Evolutionary conservation across 2,113 vertebrate species (phyloP), one percentile per base, ranked within the genome.

Genomic region (Lonchura striata): DNA sequence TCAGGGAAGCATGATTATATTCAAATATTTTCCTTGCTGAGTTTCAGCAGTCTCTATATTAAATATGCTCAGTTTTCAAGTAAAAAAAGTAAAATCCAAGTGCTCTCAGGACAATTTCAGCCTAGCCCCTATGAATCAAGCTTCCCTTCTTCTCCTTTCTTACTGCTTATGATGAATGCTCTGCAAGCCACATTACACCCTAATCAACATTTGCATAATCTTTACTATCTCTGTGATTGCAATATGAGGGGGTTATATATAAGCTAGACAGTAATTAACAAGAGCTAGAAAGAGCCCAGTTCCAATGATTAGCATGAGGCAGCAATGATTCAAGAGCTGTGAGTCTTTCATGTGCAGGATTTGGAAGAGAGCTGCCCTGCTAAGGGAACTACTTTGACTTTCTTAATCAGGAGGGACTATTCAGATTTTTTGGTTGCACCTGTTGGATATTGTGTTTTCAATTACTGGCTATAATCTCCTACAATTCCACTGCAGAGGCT

Each of bases 151-250:
- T 85, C 47, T 92, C 50, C 61, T 23, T 41, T 83, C 71, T 86
- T 50, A 74, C 50, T 66, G 59, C 65, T 86, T 80, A 88, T 64
- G 87, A 87, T 80, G 59, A 92, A 87, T 79, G 87, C 28, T 92
- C 81, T 46, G 39, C 42, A 74, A 95, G 44, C 47, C 85, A 60
- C 64, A 49, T 83, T 77, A 64, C 76, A 64, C 54, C 35, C 52
- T 90, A 91, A 88, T 90, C 88, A 90, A 76, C 71, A 94, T 94
- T 94, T 95, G 88, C 88, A 88, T 94, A 93, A 96, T 95, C 94
- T 94, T 90, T 96, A 91, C 94, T 96, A 88, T 92, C 71, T 85
- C 79, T 74, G 8, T 93, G 92, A 95, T 92, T 96, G 81, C 79
- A 93, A 33, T 66, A 61, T 69, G 70, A 95, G 28, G 22, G 44